Evolutionary conservation across 2,113 vertebrate species (phyloP).

Genomic region (Mormyrus iriodes): DNA sequence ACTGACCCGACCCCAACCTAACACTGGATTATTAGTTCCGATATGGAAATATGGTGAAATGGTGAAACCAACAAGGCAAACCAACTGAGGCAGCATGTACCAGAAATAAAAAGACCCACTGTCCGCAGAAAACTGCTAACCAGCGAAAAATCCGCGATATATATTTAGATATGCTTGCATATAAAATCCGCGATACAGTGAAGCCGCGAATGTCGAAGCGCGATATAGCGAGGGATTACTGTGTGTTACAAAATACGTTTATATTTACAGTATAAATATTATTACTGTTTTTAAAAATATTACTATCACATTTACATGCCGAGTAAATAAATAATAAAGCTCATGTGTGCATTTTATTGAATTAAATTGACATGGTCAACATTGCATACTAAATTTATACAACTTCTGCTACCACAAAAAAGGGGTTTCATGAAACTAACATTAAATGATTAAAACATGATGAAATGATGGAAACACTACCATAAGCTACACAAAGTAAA

Average conservation of each 20-base stretch:
- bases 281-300: neutral
- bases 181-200: too few species aligned
- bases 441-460: neutral
- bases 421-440: neutral
- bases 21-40: too few species aligned
- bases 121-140: too few species aligned
- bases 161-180: too few species aligned
- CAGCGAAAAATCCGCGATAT: too few species aligned
- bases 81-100: too few species aligned
- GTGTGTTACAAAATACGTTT: neutral
- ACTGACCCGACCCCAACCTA: too few species aligned
- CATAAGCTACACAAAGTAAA: neutral
- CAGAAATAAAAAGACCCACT: too few species aligned
- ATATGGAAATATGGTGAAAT: too few species aligned
- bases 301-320: neutral
- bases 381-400: neutral
- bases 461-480: neutral
- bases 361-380: neutral
- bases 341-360: neutral
- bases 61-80: too few species aligned
- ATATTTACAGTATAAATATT: neutral
- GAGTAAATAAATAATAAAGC: neutral
- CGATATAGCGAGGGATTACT: too few species aligned
- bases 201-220: too few species aligned
- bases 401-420: neutral